Evolutionary conservation across 2,888 invertebrate species (phyloP).

Genomic region (Agrotis exclamationis): DNA sequence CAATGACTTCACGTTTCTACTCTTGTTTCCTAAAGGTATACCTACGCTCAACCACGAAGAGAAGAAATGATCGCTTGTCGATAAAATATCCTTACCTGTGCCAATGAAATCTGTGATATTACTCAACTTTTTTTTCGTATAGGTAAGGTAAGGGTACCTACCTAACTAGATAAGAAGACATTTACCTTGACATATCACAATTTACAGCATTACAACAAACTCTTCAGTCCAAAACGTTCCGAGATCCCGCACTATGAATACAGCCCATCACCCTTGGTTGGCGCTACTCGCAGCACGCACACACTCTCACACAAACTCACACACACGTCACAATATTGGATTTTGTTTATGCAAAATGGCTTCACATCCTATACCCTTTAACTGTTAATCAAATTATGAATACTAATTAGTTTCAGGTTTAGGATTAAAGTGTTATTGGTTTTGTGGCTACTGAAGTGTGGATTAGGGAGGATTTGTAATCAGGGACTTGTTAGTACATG

Average conservation of each 20-base stretch:
- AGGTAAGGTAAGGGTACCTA: too few species aligned
- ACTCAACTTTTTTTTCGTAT: not conserved
- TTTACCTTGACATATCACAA: not conserved
- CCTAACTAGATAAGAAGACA: too few species aligned
- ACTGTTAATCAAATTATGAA: constrained; percentile 68
- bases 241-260: constrained; percentile 68
- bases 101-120: not conserved
- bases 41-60: not conserved
- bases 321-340: constrained; percentile 80
- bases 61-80: not conserved
- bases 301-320: constrained; percentile 65
- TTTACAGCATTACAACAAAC: not conserved
- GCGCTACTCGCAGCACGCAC: constrained; percentile 67
- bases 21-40: not conserved
- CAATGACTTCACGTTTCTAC: not conserved
- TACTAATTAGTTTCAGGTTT: constrained; percentile 68
- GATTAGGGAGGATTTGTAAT: not conserved
- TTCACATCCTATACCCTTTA: constrained; percentile 74
- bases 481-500: not conserved
- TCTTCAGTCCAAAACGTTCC: constrained; percentile 1
- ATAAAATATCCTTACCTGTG: not conserved
- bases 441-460: constrained; percentile 2
- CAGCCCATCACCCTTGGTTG: constrained; percentile 71
- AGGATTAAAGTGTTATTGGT: constrained; percentile 18
- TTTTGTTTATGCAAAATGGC: constrained; percentile 87